A percentile compares a stretch with the other conserved stretches of the same genome.
phyloP scores from a whole-genome alignment of 2,797 vertebrate species.

The Oreortyx pictus region DNA sequence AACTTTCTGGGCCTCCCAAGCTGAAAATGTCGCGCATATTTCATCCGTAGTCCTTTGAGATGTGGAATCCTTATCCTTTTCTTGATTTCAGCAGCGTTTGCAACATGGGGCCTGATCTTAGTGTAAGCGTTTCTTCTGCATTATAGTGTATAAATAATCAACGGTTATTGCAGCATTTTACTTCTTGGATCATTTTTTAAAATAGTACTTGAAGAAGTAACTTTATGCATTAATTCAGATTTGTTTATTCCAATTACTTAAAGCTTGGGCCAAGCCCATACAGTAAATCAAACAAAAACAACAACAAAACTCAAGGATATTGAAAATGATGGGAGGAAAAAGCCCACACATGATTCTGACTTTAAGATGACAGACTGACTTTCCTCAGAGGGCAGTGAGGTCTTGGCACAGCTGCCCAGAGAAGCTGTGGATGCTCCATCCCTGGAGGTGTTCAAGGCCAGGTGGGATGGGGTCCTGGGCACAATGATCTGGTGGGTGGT shows the following conservation, averaged over 20 bases:
- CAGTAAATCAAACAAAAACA: not conserved
- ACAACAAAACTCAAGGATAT: not conserved
- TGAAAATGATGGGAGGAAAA: not conserved
- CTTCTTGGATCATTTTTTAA: not conserved
- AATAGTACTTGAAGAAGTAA: not conserved
- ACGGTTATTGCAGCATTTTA: not conserved
- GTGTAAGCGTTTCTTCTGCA: not conserved
- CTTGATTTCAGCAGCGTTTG: not conserved
- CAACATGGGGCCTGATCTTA: not conserved
- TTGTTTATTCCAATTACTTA: not conserved
- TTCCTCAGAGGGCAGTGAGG: not conserved
- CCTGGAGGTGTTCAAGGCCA: not conserved
- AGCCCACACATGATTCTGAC: not conserved
- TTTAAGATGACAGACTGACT: not conserved
- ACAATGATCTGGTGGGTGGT: not conserved
- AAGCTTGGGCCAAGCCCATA: not conserved
- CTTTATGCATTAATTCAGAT: not conserved
- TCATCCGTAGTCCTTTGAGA: constrained; percentile 28
- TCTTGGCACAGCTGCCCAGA: not conserved
- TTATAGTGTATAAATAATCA: not conserved
- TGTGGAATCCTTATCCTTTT: not conserved
- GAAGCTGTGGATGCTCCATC: not conserved
- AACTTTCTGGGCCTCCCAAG: constrained; percentile 38
- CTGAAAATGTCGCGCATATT: constrained; percentile 19
- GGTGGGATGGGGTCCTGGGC: not conserved